Conservation (phyloP, 2,888 invertebrate genomes). For the Dendrolimus pini region DNA sequence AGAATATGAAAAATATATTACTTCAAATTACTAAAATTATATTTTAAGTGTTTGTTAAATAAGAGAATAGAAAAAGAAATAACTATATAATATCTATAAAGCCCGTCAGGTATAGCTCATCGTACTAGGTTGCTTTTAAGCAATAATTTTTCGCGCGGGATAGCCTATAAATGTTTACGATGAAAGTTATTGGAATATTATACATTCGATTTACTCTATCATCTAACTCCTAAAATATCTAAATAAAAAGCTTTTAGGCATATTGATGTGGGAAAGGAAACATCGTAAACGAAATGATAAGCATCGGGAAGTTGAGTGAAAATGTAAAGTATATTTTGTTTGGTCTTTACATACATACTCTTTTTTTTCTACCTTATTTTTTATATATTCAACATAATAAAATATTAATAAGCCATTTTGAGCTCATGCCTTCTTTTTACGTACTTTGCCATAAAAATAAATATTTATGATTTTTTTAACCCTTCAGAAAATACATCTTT, state of each 20-base stretch:
- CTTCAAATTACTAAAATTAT: no score
- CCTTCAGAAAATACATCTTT: no score
- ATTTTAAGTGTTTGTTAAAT: no score
- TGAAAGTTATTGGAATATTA: slow-evolving; percentile 1
- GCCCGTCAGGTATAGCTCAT: background rate
- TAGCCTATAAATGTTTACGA: slow-evolving; percentile 1
- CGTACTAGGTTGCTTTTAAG: background rate
- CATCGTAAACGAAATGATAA: background rate
- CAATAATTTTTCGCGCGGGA: background rate
- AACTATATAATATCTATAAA: no score
- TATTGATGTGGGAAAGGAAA: background rate
- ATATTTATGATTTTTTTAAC: no score
- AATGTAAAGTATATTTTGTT: background rate
- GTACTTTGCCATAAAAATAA: no score
- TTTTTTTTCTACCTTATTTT: no score
- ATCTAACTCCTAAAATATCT: background rate
- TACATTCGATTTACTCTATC: background rate
- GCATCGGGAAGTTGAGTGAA: background rate
- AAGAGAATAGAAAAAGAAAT: no score
- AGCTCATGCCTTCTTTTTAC: no score
- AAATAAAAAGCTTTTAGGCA: background rate
- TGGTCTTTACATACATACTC: background rate
- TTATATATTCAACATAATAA: no score
- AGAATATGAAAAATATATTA: no score
- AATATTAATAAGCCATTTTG: no score